phyloP scores from a whole-genome alignment of 2,888 invertebrate species.

The Diaphora mendica region DNA sequence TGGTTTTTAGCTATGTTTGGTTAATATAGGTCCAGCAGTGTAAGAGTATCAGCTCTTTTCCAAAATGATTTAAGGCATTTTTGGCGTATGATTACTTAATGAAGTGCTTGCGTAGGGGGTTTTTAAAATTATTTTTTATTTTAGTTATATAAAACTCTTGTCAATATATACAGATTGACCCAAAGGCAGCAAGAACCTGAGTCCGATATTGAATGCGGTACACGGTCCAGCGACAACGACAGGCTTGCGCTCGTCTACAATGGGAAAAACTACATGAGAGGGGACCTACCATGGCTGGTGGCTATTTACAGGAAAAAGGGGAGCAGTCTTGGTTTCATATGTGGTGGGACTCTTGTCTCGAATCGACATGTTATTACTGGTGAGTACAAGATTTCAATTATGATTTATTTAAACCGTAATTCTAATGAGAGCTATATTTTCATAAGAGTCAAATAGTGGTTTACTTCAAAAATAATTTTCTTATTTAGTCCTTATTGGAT shows the following conservation, averaged over 20 bases:
- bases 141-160: not conserved
- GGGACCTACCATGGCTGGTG: slow-evolving; percentile 90
- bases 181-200: not conserved
- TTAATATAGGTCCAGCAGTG: too few relatives aligned
- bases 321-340: slow-evolving; percentile 76
- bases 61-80: too few relatives aligned
- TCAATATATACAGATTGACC: not conserved
- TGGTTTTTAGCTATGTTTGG: too few relatives aligned
- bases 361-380: slow-evolving; percentile 77
- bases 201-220: slow-evolving; percentile 62
- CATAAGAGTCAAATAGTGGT: not conserved
- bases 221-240: slow-evolving; percentile 55
- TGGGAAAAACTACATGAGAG: slow-evolving; percentile 73
- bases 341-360: slow-evolving; percentile 78
- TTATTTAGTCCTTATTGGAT: too few relatives aligned
- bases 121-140: too few relatives aligned
- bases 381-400: slow-evolving; percentile 58
- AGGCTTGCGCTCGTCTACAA: slow-evolving; percentile 68
- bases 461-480: not conserved
- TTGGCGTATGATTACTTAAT: too few relatives aligned
- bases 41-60: too few relatives aligned
- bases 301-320: slow-evolving; percentile 87
- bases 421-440: not conserved
- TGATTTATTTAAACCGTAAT: not conserved
- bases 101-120: too few relatives aligned